Percentiles rank a stretch among this genome's conserved stretches.
Conservation (phyloP, 2,797 vertebrate genomes). For the Pseudocheirus occidentalis region DNA sequence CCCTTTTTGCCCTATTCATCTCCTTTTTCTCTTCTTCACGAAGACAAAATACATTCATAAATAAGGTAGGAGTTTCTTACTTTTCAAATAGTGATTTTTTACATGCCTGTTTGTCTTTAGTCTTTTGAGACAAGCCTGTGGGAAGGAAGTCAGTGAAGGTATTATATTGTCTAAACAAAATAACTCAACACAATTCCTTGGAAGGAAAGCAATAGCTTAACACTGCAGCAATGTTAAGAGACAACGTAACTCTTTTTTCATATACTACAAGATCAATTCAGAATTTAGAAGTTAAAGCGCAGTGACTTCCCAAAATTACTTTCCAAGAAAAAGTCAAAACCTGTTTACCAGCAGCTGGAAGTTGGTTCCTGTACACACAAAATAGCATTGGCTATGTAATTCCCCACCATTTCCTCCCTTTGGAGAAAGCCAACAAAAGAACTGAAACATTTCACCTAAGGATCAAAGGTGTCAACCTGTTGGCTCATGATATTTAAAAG, state of each 20-base stretch:
- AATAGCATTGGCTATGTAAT: slow-evolving; percentile 42
- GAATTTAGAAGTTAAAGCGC: slow-evolving; percentile 61
- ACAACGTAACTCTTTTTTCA: slow-evolving; percentile 59
- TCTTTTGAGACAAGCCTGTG: slow-evolving; percentile 18
- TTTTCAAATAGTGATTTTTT: slow-evolving; percentile 41
- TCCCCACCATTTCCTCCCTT: slow-evolving; percentile 68
- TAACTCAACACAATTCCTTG: slow-evolving; percentile 67
- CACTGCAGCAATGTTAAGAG: slow-evolving; percentile 63
- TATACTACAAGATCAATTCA: slow-evolving; percentile 72
- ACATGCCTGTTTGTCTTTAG: slow-evolving; percentile 32
- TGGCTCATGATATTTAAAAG: slow-evolving; percentile 69
- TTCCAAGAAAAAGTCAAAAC: slow-evolving; percentile 66
- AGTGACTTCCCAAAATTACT: slow-evolving; percentile 52
- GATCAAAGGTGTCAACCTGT: slow-evolving; percentile 72
- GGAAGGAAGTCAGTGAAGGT: not conserved
- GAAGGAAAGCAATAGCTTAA: slow-evolving; percentile 76
- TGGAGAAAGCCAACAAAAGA: slow-evolving; percentile 68
- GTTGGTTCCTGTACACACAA: slow-evolving; percentile 49
- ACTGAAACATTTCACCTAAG: slow-evolving; percentile 67
- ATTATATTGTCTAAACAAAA: slow-evolving; percentile 11
- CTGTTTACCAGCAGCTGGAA: slow-evolving; percentile 49
- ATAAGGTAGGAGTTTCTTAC: slow-evolving; percentile 38
- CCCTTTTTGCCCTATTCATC: not conserved
- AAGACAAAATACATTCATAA: not conserved
- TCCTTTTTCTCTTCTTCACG: not conserved